Evolutionary conservation across 2,797 vertebrate genomes (phyloP).

Genomic region (Mycteria americana): DNA sequence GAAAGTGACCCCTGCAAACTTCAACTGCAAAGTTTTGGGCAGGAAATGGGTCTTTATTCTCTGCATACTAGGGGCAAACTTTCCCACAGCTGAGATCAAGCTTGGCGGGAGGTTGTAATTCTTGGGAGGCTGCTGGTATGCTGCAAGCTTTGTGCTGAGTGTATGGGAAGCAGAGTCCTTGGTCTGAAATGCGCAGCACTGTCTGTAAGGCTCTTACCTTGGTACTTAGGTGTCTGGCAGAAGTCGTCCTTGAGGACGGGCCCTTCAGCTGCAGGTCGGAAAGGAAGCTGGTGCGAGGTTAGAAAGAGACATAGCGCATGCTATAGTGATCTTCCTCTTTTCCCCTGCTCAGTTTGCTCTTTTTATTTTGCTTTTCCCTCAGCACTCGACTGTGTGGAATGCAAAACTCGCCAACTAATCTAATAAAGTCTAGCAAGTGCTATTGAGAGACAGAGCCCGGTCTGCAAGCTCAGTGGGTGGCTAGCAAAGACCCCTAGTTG

Average conservation of each 20-base stretch:
- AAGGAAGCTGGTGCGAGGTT: not conserved
- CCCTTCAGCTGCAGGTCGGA: not conserved
- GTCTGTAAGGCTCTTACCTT: not conserved
- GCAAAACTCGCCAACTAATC: not conserved
- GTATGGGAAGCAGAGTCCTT: not conserved
- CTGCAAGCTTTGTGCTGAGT: not conserved
- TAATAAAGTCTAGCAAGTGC: slow-evolving; percentile 8
- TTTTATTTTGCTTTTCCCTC: not conserved
- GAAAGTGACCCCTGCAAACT: not conserved
- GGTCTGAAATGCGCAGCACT: accelerated
- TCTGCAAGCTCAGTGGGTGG: slow-evolving; percentile 26
- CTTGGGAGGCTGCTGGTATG: slow-evolving; percentile 4
- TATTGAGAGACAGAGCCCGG: not conserved
- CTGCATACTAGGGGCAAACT: slow-evolving; percentile 8
- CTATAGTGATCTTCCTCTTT: not conserved
- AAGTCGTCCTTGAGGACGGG: not conserved
- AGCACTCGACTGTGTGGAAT: not conserved
- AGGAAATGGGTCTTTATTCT: slow-evolving; percentile 45
- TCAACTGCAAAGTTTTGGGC: not conserved
- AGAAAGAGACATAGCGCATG: accelerated
- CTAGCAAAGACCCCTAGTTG: not conserved
- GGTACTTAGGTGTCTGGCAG: not conserved
- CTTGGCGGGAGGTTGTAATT: not conserved
- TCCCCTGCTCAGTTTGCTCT: not conserved
- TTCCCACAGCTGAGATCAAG: slow-evolving; percentile 31